These are phyloP conservation scores for Thripadectes ignobilis DNA, from an alignment of 2,797 vertebrate genomes.

Conservation along the genomic window DNA sequence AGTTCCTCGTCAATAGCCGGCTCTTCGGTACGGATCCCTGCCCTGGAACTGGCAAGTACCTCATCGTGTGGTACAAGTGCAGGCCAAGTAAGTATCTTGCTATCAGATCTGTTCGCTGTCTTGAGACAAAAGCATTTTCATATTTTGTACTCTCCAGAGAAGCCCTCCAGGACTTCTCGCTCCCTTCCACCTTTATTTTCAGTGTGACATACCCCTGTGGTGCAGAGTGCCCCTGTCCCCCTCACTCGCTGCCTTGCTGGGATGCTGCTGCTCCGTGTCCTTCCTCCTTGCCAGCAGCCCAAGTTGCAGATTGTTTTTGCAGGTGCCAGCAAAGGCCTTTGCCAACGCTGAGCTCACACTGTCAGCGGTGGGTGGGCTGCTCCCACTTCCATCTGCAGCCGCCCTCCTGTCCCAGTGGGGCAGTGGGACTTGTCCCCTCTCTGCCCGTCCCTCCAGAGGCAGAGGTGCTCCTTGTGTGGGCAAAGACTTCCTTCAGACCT, in stretches of 20 bases:
- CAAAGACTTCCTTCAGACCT: neutral
- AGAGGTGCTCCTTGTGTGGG: rapidly evolving
- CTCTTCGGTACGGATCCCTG: slow-evolving; percentile 89
- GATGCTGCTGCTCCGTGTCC: neutral
- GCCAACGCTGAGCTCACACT: neutral
- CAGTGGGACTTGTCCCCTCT: neutral
- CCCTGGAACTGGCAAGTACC: slow-evolving; percentile 87
- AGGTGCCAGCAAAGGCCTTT: neutral
- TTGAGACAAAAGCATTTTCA: neutral
- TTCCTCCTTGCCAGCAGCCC: neutral
- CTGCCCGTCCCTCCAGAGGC: rapidly evolving
- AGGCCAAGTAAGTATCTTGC: slow-evolving; percentile 86
- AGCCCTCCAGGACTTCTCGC: neutral
- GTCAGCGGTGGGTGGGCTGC: neutral
- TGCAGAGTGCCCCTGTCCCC: rapidly evolving
- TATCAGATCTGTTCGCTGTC: neutral
- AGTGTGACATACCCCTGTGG: neutral
- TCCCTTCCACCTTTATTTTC: neutral
- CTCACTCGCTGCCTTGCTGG: neutral
- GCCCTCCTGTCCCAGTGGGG: neutral
- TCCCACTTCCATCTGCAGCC: neutral
- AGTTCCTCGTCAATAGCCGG: slow-evolving; percentile 88
- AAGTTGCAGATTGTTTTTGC: neutral
- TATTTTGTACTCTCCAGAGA: neutral
- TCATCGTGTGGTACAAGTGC: slow-evolving; percentile 91